These are phyloP conservation scores for Pseudonaja textilis DNA, from an alignment of 2,113 vertebrate genomes.

Conservation along the genomic window DNA sequence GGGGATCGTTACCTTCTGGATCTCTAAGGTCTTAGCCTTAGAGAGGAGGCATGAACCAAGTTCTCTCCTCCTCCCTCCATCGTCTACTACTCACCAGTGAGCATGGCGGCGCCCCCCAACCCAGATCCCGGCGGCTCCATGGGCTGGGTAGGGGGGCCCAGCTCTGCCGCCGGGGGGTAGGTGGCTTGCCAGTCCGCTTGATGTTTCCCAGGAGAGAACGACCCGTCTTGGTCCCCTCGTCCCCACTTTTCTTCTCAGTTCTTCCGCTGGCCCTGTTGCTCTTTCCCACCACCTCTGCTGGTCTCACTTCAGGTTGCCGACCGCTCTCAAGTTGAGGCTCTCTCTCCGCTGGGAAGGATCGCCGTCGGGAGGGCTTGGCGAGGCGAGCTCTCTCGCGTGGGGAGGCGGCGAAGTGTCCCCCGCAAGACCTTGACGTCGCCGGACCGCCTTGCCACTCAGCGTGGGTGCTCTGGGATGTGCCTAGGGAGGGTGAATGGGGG, in stretches of 20 bases:
- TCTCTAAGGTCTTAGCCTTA: background rate
- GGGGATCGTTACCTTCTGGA: background rate
- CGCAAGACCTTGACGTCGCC: background rate
- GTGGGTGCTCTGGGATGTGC: conserved; percentile 3
- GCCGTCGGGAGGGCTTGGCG: background rate
- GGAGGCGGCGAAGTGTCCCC: background rate
- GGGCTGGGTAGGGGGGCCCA: conserved; percentile 26
- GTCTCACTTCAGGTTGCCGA: background rate
- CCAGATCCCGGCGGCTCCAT: conserved; percentile 67
- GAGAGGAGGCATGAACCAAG: background rate
- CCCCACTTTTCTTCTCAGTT: background rate
- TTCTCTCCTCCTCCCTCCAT: background rate
- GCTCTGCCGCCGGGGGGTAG: background rate
- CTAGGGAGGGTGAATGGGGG: conserved; percentile 22
- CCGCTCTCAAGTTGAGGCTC: background rate
- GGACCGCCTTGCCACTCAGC: conserved; percentile 42
- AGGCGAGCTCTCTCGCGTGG: background rate
- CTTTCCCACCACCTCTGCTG: background rate
- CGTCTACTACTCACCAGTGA: conserved; percentile 53
- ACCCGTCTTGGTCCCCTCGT: background rate
- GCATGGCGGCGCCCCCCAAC: conserved; percentile 40
- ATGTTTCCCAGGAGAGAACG: background rate
- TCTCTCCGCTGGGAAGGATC: background rate
- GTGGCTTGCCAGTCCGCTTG: background rate
- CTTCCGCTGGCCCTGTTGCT: background rate